A percentile compares a stretch with the other conserved stretches of the same genome.
Conservation (phyloP, 2,888 invertebrate genomes). For the Emesis russula region DNA sequence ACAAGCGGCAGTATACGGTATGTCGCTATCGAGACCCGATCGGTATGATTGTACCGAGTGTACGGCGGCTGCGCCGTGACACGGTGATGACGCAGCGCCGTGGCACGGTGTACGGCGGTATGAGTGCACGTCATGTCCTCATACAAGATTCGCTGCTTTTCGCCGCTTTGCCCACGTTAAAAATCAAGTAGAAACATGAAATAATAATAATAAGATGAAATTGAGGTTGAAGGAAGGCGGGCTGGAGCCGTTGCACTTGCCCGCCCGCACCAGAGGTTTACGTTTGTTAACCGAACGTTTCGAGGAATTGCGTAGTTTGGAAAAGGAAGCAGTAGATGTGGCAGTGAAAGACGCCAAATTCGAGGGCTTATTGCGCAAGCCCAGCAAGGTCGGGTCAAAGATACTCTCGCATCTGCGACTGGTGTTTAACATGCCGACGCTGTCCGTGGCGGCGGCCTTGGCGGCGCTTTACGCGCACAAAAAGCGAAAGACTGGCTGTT, state of each 20-base stretch:
- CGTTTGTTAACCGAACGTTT: conserved; percentile 13
- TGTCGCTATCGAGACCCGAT: too few species aligned
- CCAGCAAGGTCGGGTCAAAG: conserved; percentile 13
- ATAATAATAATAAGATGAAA: too few species aligned
- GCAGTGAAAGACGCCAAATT: conserved; percentile 20
- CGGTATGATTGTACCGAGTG: too few species aligned
- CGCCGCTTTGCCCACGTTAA: too few species aligned
- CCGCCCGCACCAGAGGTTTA: not conserved
- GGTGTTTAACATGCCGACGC: conserved; percentile 17
- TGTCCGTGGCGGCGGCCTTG: conserved; percentile 2
- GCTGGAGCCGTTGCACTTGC: not conserved
- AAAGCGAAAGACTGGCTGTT: conserved; percentile 24
- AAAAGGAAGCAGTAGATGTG: conserved; percentile 6
- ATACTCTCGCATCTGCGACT: conserved; percentile 22
- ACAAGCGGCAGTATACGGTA: too few species aligned
- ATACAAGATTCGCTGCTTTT: too few species aligned
- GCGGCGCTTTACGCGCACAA: not conserved
- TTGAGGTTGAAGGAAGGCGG: too few species aligned
- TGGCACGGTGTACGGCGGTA: too few species aligned
- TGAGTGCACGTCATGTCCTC: too few species aligned
- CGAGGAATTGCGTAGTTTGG: conserved; percentile 16
- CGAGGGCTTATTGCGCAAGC: conserved; percentile 21
- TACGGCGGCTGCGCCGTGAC: too few species aligned
- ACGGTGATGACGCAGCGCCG: too few species aligned
- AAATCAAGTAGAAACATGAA: too few species aligned